phyloP scores from a whole-genome alignment of 2,888 invertebrate genomes.

The Nineta flava region DNA sequence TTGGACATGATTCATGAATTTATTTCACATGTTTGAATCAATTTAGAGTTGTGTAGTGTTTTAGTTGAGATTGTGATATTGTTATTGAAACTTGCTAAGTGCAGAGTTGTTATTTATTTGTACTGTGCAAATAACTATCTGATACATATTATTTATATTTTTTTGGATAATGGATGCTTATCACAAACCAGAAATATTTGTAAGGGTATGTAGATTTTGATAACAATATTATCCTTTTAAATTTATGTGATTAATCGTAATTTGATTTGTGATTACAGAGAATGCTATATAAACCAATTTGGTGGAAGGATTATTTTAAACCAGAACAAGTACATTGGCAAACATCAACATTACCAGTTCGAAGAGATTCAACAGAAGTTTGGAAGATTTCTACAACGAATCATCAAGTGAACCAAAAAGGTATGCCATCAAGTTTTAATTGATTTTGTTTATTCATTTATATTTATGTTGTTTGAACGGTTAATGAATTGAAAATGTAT shows the following conservation, averaged over 20 bases:
- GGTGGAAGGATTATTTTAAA: background rate
- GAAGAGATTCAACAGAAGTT: background rate
- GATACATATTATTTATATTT: too few species aligned
- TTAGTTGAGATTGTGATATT: too few species aligned
- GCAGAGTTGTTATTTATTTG: too few species aligned
- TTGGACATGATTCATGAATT: too few species aligned
- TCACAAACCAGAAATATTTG: slow-evolving; percentile 1
- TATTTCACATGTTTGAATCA: too few species aligned
- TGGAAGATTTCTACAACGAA: background rate
- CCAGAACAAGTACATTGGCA: background rate
- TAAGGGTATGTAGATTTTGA: slow-evolving; percentile 1
- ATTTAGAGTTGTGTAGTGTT: too few species aligned
- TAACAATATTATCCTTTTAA: background rate
- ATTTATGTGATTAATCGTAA: background rate
- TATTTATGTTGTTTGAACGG: background rate
- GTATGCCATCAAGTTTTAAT: background rate
- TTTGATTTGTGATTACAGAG: too few species aligned
- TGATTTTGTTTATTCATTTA: background rate
- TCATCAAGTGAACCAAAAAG: background rate
- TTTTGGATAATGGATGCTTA: slow-evolving; percentile 3
- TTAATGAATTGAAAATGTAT: too few species aligned
- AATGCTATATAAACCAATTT: background rate
- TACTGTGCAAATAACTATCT: too few species aligned
- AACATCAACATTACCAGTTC: background rate
- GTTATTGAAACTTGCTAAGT: too few species aligned